Evolutionary conservation across 2,797 vertebrate species (phyloP).

Genomic region (Adelosebastes latens): DNA sequence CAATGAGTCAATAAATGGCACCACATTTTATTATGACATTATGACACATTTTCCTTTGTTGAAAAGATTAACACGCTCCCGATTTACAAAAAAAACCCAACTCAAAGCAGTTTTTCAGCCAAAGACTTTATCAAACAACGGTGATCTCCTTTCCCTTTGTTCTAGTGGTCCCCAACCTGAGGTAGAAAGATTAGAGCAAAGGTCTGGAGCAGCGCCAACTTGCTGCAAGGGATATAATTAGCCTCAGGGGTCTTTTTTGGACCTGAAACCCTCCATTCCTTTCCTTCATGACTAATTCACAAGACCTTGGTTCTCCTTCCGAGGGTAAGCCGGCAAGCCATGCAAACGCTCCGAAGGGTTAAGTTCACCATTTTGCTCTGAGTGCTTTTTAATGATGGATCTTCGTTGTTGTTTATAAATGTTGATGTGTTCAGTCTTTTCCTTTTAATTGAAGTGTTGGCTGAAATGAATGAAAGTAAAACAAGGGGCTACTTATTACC

Average conservation of each 20-base stretch:
- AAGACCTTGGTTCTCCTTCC: conserved; percentile 67
- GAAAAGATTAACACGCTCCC: background rate
- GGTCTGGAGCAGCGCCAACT: conserved; percentile 61
- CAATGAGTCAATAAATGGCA: conserved; percentile 43
- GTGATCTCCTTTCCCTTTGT: conserved; percentile 43
- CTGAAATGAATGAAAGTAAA: background rate
- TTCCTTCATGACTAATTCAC: conserved; percentile 77
- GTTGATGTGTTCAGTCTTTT: conserved; percentile 23
- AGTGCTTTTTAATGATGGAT: conserved; percentile 18
- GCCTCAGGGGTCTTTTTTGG: conserved; percentile 76
- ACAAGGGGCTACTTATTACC: background rate
- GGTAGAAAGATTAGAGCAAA: conserved; percentile 63
- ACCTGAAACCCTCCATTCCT: conserved; percentile 60
- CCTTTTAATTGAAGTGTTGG: background rate
- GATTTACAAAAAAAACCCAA: background rate
- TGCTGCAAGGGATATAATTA: conserved; percentile 79
- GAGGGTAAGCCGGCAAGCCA: conserved; percentile 53
- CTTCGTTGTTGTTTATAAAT: conserved; percentile 6
- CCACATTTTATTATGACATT: background rate
- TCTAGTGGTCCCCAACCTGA: conserved; percentile 53
- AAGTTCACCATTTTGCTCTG: conserved; percentile 30
- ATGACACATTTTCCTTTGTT: background rate
- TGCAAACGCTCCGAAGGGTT: conserved; percentile 14
- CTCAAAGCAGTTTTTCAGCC: conserved; percentile 17
- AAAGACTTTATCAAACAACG: conserved; percentile 52